Conservation (phyloP, 1,140 invertebrate genomes). For the Cyclina sinensis region DNA sequence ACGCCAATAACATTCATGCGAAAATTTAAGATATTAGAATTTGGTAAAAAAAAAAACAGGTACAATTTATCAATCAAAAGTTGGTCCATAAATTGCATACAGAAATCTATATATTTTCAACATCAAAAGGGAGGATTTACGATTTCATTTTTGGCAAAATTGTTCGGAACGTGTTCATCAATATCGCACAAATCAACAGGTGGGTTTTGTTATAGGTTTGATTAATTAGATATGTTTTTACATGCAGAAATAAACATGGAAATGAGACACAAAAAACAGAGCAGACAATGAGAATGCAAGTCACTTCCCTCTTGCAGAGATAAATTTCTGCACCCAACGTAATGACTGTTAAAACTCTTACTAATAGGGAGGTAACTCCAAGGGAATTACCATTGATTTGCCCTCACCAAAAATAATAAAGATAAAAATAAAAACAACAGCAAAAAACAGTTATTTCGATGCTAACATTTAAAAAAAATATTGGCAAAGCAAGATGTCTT, state of each 20-base stretch:
- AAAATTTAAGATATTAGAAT: too few relatives aligned
- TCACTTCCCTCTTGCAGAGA: not conserved
- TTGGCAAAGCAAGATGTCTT: too few relatives aligned
- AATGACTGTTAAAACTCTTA: too few relatives aligned
- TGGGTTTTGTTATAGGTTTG: not conserved
- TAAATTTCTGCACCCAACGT: too few relatives aligned
- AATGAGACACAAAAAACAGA: not conserved
- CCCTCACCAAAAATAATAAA: too few relatives aligned
- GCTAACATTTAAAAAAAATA: too few relatives aligned
- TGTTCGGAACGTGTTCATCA: not conserved
- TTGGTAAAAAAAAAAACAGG: not conserved
- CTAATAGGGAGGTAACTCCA: too few relatives aligned
- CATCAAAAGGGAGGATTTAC: conserved; percentile 11
- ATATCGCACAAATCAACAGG: not conserved
- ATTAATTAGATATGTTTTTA: not conserved
- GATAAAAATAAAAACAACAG: too few relatives aligned
- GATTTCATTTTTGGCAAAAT: not conserved
- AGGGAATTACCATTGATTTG: too few relatives aligned
- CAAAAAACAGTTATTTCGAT: too few relatives aligned
- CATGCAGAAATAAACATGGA: not conserved
- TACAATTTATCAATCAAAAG: not conserved
- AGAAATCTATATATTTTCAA: not conserved
- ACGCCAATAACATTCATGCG: not conserved
- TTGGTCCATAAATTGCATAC: not conserved
- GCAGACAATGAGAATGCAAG: not conserved